These are phyloP conservation scores for Dascyllus trimaculatus DNA, from an alignment of 2,113 vertebrate species.

Conservation along the genomic window DNA sequence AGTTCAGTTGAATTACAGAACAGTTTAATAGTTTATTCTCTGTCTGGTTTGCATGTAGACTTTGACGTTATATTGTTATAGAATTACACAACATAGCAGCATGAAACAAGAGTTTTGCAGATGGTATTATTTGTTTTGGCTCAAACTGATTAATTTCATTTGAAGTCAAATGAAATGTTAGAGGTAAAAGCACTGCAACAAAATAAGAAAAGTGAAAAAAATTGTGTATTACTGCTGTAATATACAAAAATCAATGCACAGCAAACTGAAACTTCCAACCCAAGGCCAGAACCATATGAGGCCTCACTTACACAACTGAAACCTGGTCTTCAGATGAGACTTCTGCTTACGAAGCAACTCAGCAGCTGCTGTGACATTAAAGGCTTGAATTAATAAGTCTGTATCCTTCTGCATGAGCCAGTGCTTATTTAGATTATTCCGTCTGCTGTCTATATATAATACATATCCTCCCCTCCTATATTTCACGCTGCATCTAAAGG, in stretches of 20 bases:
- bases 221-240: background rate
- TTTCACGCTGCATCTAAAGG: slow-evolving; percentile 60
- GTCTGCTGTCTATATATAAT: slow-evolving; percentile 38
- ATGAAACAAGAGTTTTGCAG: background rate
- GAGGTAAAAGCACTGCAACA: background rate
- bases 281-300: slow-evolving; percentile 48
- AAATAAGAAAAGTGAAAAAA: background rate
- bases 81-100: slow-evolving; percentile 15
- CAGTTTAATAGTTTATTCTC: background rate
- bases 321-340: slow-evolving; percentile 82
- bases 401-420: slow-evolving; percentile 39
- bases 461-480: slow-evolving; percentile 42
- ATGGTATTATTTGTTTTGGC: background rate
- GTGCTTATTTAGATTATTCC: slow-evolving; percentile 40
- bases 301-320: slow-evolving; percentile 87
- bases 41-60: background rate
- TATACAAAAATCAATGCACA: slow-evolving; percentile 35
- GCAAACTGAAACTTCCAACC: slow-evolving; percentile 61
- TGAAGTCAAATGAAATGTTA: background rate
- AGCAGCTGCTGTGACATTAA: slow-evolving; percentile 84
- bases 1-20: background rate
- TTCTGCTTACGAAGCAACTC: slow-evolving; percentile 84
- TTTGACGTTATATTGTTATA: background rate
- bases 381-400: slow-evolving; percentile 56
- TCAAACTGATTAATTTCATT: background rate